Percentiles rank a stretch among this genome's conserved stretches.
Evolutionary conservation across 2,113 vertebrate genomes (phyloP).

Genomic region (Nesogale talazaci): DNA sequence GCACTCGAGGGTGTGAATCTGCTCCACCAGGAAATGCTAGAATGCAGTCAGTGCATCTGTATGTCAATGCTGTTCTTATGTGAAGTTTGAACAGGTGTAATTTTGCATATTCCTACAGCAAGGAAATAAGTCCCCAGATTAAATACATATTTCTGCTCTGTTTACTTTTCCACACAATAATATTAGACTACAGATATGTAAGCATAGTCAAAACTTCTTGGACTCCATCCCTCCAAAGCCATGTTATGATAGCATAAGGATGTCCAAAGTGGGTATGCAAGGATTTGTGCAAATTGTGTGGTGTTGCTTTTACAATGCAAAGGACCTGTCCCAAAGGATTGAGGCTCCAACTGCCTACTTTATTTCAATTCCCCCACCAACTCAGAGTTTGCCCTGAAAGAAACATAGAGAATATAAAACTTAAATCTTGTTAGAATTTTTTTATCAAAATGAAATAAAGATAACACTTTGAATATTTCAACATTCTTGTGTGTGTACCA

Average conservation of each 20-base stretch:
- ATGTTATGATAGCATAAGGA: constrained; percentile 7
- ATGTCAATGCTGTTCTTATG: not conserved
- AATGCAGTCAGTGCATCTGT: not conserved
- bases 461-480: not conserved
- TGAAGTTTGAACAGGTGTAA: constrained; percentile 51
- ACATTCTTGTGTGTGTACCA: not conserved
- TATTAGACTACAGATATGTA: not conserved
- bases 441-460: not conserved
- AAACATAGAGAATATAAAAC: not conserved
- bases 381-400: not conserved
- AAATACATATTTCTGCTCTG: constrained; percentile 73
- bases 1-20: not conserved
- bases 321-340: not conserved
- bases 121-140: constrained; percentile 68
- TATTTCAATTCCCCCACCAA: not conserved
- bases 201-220: constrained; percentile 69
- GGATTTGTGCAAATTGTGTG: constrained; percentile 38
- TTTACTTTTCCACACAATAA: constrained; percentile 71
- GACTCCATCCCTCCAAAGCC: constrained; percentile 14
- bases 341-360: not conserved
- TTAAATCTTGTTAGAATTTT: not conserved
- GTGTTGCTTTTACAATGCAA: constrained; percentile 66
- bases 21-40: not conserved
- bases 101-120: constrained; percentile 81
- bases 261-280: constrained; percentile 28